Conservation (phyloP, 2,113 vertebrate species). For the Dermatemys mawii region DNA sequence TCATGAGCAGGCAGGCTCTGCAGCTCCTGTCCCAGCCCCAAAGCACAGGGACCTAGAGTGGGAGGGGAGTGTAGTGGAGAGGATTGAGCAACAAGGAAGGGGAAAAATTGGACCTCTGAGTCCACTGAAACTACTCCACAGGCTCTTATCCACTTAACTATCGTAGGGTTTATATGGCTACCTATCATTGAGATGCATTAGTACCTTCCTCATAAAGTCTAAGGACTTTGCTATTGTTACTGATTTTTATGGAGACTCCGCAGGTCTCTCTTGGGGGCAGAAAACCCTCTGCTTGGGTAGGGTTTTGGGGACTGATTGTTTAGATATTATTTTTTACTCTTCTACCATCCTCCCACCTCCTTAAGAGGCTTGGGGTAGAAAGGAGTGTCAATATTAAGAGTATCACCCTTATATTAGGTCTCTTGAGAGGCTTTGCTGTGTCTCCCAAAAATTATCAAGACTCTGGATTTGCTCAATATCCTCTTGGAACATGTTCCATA, state of each 20-base stretch:
- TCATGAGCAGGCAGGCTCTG: no score
- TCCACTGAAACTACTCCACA: slow-evolving; percentile 30
- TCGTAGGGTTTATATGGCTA: background rate
- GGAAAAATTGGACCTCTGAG: background rate
- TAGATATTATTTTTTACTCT: background rate
- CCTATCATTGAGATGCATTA: background rate
- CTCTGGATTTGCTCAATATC: background rate
- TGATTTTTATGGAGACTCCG: background rate
- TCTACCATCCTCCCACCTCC: no score
- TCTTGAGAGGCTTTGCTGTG: background rate
- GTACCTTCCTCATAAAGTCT: background rate
- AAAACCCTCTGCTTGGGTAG: background rate
- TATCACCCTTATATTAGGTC: background rate
- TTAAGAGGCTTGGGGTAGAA: background rate
- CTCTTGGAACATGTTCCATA: background rate
- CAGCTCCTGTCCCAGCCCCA: no score
- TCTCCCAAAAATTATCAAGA: background rate
- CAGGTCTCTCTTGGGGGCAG: background rate
- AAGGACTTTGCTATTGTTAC: no score
- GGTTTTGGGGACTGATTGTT: background rate
- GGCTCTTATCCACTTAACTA: background rate
- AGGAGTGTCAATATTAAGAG: background rate
- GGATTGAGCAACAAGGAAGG: no score
- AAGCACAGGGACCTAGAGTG: no score
- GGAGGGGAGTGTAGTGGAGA: no score